phyloP scores from a whole-genome alignment of 2,888 invertebrate genomes.

The Athripsodes cinereus region DNA sequence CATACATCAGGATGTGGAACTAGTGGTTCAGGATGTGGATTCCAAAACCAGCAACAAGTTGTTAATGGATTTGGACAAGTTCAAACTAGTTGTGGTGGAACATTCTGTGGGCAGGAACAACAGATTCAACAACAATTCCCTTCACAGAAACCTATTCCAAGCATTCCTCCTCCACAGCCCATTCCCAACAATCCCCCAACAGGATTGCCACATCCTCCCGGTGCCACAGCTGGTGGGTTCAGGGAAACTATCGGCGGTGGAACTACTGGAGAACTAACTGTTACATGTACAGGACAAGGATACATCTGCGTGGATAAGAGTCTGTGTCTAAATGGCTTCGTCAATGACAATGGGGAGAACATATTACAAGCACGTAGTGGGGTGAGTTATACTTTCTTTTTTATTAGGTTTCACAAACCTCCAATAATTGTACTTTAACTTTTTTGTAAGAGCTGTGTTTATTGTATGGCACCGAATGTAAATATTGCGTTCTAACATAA shows the following conservation, averaged over 20 bases:
- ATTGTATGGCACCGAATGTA: too few relatives aligned
- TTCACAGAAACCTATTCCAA: not conserved
- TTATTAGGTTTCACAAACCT: too few relatives aligned
- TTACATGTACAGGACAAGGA: conserved; percentile 53
- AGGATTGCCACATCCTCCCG: conserved; percentile 20
- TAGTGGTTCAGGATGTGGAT: not conserved
- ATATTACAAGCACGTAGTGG: conserved; percentile 44
- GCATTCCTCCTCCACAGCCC: conserved; percentile 38
- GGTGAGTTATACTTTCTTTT: conserved; percentile 8
- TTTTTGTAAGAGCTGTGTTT: too few relatives aligned
- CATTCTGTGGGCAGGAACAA: conserved; percentile 20
- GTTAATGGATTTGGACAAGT: conserved; percentile 6
- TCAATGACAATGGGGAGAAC: conserved; percentile 45
- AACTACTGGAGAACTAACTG: conserved; percentile 40
- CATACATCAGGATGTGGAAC: conserved; percentile 8
- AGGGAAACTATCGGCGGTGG: conserved; percentile 35
- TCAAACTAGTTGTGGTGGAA: conserved; percentile 14
- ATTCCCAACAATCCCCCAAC: conserved; percentile 34
- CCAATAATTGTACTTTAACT: too few relatives aligned
- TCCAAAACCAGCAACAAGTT: conserved; percentile 11
- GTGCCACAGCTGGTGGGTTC: conserved; percentile 16
- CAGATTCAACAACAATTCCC: conserved; percentile 19
- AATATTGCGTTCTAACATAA: too few relatives aligned
- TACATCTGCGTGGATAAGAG: conserved; percentile 56
- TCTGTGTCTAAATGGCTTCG: conserved; percentile 56